phyloP scores from a whole-genome alignment of 2,888 invertebrate genomes.

The Hyposoter didymator region DNA sequence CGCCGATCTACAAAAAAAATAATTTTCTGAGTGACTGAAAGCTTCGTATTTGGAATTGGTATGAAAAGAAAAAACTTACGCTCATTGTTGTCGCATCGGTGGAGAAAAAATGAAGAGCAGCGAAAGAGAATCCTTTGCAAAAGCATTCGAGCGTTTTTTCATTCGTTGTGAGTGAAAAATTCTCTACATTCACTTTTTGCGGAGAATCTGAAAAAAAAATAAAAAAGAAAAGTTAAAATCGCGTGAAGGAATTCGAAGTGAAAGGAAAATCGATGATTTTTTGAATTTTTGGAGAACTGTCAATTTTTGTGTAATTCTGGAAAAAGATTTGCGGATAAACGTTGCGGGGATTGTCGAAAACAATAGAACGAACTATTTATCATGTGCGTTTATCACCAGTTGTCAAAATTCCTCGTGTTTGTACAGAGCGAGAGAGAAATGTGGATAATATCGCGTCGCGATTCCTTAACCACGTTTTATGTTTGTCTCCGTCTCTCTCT shows the following conservation, averaged over 20 bases:
- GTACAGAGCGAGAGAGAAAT: neutral
- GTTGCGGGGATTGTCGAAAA: neutral
- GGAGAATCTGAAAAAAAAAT: neutral
- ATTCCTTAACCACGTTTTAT: neutral
- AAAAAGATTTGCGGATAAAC: neutral
- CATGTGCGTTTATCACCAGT: constrained; percentile 14
- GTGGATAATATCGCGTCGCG: neutral
- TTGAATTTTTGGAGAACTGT: neutral
- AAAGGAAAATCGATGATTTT: neutral
- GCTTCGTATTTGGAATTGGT: too few relatives aligned
- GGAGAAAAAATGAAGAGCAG: constrained; percentile 11
- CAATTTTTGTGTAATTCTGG: neutral
- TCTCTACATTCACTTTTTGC: neutral
- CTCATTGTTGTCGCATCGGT: constrained; percentile 64
- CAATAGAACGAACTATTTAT: constrained; percentile 30
- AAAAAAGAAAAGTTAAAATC: neutral
- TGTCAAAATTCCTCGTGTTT: constrained; percentile 20
- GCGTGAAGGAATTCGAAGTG: neutral
- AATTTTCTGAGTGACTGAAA: neutral
- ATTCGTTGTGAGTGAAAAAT: neutral
- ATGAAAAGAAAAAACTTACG: constrained; percentile 49
- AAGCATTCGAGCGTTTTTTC: constrained; percentile 20
- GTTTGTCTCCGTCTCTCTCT: constrained; percentile 56
- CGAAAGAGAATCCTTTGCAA: neutral
- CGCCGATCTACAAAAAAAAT: constrained; percentile 78